These are phyloP conservation scores for Callipepla californica DNA, from an alignment of 2,113 vertebrate species.

Conservation along the genomic window DNA sequence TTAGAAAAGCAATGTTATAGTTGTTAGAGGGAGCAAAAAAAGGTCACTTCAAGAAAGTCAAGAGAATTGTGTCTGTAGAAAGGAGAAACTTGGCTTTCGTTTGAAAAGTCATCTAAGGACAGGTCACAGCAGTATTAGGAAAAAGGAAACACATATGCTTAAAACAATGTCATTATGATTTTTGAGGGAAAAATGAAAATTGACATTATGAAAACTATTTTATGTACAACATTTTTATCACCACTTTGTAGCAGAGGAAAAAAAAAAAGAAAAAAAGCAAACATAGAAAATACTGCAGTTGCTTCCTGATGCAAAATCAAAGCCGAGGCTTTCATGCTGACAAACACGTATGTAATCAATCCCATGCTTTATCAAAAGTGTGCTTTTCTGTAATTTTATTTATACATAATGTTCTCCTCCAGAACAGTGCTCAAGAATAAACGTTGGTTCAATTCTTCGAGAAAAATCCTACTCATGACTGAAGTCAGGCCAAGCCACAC, in stretches of 20 bases:
- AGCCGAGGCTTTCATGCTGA: background rate
- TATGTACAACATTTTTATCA: background rate
- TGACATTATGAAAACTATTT: background rate
- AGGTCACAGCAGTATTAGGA: background rate
- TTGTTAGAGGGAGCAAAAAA: background rate
- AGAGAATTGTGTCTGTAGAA: background rate
- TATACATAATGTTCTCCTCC: background rate
- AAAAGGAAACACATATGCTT: background rate
- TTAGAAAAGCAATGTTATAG: constrained; percentile 36
- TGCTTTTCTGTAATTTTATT: background rate
- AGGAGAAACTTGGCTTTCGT: constrained; percentile 35
- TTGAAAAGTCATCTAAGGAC: constrained; percentile 54
- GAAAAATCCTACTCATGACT: background rate
- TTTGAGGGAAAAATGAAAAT: background rate
- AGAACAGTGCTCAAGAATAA: background rate
- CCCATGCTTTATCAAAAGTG: background rate
- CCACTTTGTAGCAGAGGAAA: background rate
- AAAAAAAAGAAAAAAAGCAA: background rate
- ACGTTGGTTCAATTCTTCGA: background rate
- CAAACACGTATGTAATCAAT: background rate
- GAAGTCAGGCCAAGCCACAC: background rate
- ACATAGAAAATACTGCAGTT: background rate
- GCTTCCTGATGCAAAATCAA: background rate
- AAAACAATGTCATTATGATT: background rate
- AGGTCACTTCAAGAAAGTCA: background rate